These are phyloP conservation scores for Stegodyphus mimosarum DNA, from an alignment of 1,140 invertebrate species.

Conservation along the genomic window DNA sequence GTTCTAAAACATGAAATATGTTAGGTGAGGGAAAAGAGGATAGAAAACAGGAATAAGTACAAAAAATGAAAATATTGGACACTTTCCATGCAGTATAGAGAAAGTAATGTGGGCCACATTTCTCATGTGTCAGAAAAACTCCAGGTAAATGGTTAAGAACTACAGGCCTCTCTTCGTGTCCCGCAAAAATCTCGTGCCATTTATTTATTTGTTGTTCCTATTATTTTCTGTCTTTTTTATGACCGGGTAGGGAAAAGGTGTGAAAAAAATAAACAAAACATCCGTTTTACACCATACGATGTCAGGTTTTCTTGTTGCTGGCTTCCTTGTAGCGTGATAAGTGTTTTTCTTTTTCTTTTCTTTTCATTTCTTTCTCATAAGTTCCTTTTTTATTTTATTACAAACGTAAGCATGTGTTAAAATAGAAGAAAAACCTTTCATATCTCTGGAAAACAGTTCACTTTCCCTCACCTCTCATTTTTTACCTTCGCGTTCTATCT, in stretches of 20 bases:
- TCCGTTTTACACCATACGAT: conserved; percentile 30
- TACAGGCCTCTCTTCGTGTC: neutral
- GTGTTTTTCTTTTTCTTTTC: conserved; percentile 29
- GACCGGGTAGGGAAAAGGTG: neutral
- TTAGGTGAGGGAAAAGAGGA: neutral
- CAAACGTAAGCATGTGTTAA: conserved; percentile 53
- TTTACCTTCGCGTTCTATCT: neutral
- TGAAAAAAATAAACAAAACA: conserved; percentile 41
- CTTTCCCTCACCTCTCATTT: conserved; percentile 17
- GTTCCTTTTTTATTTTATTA: conserved; percentile 2
- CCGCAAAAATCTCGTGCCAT: conserved; percentile 44
- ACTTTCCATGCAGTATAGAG: conserved; percentile 45
- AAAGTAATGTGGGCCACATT: conserved; percentile 51
- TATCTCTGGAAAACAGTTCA: conserved; percentile 49
- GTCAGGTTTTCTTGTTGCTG: conserved; percentile 16
- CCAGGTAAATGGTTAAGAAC: conserved; percentile 38
- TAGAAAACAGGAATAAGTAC: conserved; percentile 39
- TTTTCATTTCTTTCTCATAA: neutral
- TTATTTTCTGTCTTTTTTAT: conserved; percentile 50
- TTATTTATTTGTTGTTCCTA: conserved; percentile 57
- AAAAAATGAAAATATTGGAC: conserved; percentile 57
- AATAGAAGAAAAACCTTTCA: conserved; percentile 31
- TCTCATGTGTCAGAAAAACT: conserved; percentile 52
- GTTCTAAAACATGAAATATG: conserved; percentile 51
- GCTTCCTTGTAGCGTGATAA: conserved; percentile 46